Evolutionary conservation across 2,113 vertebrate species (phyloP), one percentile per base, ranked within the genome.

Genomic region (Columba janthina): DNA sequence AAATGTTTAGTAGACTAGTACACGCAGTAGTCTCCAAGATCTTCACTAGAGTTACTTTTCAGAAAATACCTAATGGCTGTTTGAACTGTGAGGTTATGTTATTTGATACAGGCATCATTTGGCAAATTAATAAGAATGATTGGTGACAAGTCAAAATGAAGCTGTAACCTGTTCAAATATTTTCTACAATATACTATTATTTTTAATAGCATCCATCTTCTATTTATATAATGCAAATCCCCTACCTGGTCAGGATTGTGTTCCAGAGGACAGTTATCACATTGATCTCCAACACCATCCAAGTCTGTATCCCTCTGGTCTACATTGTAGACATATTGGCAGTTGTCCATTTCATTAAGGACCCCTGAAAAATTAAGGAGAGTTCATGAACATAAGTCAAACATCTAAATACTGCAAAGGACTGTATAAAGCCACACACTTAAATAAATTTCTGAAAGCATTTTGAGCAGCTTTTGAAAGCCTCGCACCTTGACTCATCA

Each of bases 221-320:
- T 81, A 15, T 26, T 73, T 66, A 46, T 2, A 20, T n/a, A 77
- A 62, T 12, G 38, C 12, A 81, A 93, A 53, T 66, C 32, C 32
- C 90, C 19, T 97, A 99, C 99, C 99, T 99, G 99, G 91, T 99
- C 99, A 85, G 99, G 99, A 96, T 99, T 99, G 97, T 99, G 99
- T 96, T 99, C 99, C 92, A 99, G 96, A 57, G 99, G 99, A 88
- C 99, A 99, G 97, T 99, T 99, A 96, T 99, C 99, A 96, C 99
- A 99, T 67, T 99, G 99, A 97, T 99, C 99, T 96, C 99, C 99
- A 87, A 99, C 99, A 20, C 99, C 99, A 66, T 99, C 99, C 91
- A 98, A 97, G 78, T 99, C 99, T 14, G 98, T 99, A 85, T 99
- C 99, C 86, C 97, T 99, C 98, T 99, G 99, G 96, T 99, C 99